Conservation (phyloP, 2,888 invertebrate genomes). For the Dioctria linearis region DNA sequence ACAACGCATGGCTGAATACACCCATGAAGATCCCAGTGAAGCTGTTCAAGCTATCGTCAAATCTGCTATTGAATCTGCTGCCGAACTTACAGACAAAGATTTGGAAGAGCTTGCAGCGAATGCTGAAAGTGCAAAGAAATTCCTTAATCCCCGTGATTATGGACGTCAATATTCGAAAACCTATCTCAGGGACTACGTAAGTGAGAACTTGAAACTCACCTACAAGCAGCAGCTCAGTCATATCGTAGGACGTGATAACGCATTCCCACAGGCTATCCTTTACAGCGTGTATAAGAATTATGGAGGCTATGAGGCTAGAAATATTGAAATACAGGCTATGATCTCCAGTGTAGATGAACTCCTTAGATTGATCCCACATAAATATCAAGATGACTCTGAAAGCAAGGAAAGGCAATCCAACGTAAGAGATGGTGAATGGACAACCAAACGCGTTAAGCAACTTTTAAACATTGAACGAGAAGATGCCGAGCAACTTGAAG, state of each 20-base stretch:
- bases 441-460: slow-evolving; percentile 62
- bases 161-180: slow-evolving; percentile 74
- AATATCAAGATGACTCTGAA: background rate
- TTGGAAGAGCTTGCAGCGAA: slow-evolving; percentile 71
- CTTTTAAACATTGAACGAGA: slow-evolving; percentile 74
- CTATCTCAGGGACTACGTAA: slow-evolving; percentile 69
- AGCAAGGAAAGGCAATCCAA: slow-evolving; percentile 62
- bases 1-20: slow-evolving; percentile 80
- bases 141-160: slow-evolving; percentile 70
- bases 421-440: slow-evolving; percentile 49
- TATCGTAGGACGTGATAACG: slow-evolving; percentile 75
- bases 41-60: slow-evolving; percentile 80
- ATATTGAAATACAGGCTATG: slow-evolving; percentile 64
- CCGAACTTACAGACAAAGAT: slow-evolving; percentile 71
- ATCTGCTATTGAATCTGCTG: slow-evolving; percentile 75
- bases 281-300: slow-evolving; percentile 63
- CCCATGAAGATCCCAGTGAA: slow-evolving; percentile 76
- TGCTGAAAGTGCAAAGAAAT: slow-evolving; percentile 72
- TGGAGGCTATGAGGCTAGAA: slow-evolving; percentile 67
- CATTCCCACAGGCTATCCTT: slow-evolving; percentile 72
- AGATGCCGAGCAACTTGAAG: slow-evolving; percentile 74
- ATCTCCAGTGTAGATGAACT: slow-evolving; percentile 72
- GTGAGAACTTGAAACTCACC: slow-evolving; percentile 70
- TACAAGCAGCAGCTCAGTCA: slow-evolving; percentile 70
- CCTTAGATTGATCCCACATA: slow-evolving; percentile 58